These are phyloP conservation scores for Aldabrachelys gigantea DNA, from an alignment of 2,113 vertebrate genomes.

Conservation along the genomic window DNA sequence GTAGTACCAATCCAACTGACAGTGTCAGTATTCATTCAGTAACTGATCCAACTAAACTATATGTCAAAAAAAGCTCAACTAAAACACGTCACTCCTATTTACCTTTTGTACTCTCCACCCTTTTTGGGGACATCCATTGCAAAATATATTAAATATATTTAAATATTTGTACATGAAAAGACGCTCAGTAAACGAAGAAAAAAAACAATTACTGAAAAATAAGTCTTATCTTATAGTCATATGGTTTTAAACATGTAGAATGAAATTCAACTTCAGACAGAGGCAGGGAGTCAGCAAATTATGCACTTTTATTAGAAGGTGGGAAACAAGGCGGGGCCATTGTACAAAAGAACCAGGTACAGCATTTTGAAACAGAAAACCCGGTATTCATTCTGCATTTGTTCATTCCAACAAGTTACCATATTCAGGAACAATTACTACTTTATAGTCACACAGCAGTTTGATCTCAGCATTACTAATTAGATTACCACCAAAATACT, in stretches of 20 bases:
- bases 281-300: not conserved
- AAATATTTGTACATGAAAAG: not conserved
- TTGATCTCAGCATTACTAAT: not conserved
- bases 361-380: not conserved
- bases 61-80: not conserved
- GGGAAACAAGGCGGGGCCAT: slow-evolving; percentile 26
- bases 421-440: not conserved
- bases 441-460: not conserved
- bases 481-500: not conserved
- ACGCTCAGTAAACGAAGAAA: not conserved
- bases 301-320: not conserved
- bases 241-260: not conserved
- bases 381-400: not conserved
- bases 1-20: not conserved
- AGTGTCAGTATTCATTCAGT: not conserved
- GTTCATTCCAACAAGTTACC: not conserved
- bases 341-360: not conserved
- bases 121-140: not conserved
- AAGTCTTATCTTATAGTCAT: not conserved
- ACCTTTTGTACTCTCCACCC: rapidly evolving
- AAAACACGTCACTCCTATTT: not conserved
- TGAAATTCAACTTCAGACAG: slow-evolving; percentile 5
- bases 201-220: slow-evolving; percentile 24
- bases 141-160: not conserved
- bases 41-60: not conserved